These are phyloP conservation scores for Ericerus pela DNA, from an alignment of 1,140 invertebrate species.

Conservation along the genomic window DNA sequence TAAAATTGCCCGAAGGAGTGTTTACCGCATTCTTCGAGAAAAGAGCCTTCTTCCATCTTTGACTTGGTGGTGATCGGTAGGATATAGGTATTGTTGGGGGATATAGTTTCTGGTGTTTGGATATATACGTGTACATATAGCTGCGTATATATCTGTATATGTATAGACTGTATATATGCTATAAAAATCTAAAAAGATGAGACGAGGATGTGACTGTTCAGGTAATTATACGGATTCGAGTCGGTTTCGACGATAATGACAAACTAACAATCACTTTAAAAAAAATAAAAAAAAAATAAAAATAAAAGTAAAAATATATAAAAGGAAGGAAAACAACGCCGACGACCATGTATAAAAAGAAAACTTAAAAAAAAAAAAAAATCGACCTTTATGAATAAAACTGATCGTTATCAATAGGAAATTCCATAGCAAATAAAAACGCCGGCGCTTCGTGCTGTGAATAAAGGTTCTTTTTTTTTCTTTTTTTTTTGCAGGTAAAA, in stretches of 20 bases:
- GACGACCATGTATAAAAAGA: too few species aligned
- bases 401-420: too few species aligned
- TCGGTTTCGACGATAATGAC: conserved; percentile 7
- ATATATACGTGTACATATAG: too few species aligned
- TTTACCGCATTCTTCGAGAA: conserved; percentile 4
- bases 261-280: conserved; percentile 10
- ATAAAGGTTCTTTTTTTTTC: too few species aligned
- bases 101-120: too few species aligned
- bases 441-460: too few species aligned
- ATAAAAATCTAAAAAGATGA: conserved; percentile 5
- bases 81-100: too few species aligned
- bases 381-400: too few species aligned
- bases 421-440: too few species aligned
- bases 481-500: too few species aligned
- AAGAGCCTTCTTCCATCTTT: conserved; percentile 10
- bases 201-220: conserved; percentile 9
- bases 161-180: background rate
- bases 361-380: too few species aligned
- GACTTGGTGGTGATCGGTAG: background rate
- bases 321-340: background rate
- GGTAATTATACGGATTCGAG: conserved; percentile 10
- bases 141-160: too few species aligned
- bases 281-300: background rate
- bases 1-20: conserved; percentile 11
- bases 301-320: background rate